Evolutionary conservation across 2,888 invertebrate genomes (phyloP).

Genomic region (Cephus pygmeus): DNA sequence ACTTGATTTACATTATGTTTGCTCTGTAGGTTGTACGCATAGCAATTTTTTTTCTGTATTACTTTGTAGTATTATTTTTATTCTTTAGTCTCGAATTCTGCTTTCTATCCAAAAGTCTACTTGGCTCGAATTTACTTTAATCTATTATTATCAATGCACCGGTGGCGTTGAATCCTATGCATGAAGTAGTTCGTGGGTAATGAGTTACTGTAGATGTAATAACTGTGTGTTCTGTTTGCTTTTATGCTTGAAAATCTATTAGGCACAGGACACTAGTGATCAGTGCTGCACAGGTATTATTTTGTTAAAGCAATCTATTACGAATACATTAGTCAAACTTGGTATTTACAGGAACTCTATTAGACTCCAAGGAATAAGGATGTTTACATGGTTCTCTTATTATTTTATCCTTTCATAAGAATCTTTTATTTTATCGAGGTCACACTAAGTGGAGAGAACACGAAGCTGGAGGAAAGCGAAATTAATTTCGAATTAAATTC

Average conservation of each 20-base stretch:
- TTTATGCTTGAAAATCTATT: conserved; percentile 1
- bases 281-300: not conserved
- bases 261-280: not conserved
- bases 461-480: not conserved
- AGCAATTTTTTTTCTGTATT: conserved; percentile 11
- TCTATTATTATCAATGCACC: not conserved
- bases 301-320: not conserved
- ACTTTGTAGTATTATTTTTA: conserved; percentile 1
- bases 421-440: not conserved
- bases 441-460: not conserved
- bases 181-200: not conserved
- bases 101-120: not conserved
- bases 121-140: not conserved
- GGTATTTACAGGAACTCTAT: not conserved
- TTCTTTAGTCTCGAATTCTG: not conserved
- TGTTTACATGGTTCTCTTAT: not conserved
- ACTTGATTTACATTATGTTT: not conserved
- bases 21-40: not conserved
- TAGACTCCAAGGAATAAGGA: not conserved
- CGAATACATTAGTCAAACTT: not conserved
- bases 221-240: not conserved
- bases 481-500: not conserved
- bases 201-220: not conserved
- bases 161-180: not conserved
- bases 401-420: not conserved